Evolutionary conservation across 2,113 vertebrate species (phyloP).

Genomic region (Sminthopsis crassicaudata): DNA sequence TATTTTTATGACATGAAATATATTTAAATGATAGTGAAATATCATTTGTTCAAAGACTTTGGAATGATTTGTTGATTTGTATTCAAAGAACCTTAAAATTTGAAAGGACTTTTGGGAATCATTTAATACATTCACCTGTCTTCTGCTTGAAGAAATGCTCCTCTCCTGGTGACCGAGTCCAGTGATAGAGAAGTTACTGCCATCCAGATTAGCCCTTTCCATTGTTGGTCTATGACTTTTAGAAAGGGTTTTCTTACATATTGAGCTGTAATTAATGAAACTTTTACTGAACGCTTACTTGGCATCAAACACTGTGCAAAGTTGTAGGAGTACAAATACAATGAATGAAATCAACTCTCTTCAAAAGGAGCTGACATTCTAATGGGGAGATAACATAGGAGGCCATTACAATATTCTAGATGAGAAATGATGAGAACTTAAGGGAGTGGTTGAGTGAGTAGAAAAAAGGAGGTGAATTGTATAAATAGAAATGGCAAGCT

Average conservation of each 20-base stretch:
- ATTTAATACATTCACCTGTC: background rate
- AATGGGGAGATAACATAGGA: background rate
- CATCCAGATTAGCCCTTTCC: background rate
- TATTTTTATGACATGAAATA: too few relatives aligned
- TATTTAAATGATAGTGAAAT: background rate
- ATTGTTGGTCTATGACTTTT: background rate
- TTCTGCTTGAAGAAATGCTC: background rate
- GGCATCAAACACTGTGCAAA: background rate
- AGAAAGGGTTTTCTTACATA: background rate
- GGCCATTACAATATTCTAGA: background rate
- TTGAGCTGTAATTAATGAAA: background rate
- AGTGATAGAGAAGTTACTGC: background rate
- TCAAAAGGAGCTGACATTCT: background rate
- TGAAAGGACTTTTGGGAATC: background rate
- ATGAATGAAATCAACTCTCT: background rate
- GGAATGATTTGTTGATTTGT: background rate
- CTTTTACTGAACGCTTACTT: background rate
- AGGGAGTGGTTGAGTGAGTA: background rate
- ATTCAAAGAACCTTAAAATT: background rate
- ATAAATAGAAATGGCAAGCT: background rate
- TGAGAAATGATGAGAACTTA: background rate
- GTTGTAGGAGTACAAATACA: background rate
- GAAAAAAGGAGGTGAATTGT: background rate
- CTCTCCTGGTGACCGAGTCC: background rate
- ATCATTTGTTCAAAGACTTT: background rate